These are phyloP conservation scores for Coelinius sp. DNA, from an alignment of 2,888 invertebrate species.

Conservation along the genomic window DNA sequence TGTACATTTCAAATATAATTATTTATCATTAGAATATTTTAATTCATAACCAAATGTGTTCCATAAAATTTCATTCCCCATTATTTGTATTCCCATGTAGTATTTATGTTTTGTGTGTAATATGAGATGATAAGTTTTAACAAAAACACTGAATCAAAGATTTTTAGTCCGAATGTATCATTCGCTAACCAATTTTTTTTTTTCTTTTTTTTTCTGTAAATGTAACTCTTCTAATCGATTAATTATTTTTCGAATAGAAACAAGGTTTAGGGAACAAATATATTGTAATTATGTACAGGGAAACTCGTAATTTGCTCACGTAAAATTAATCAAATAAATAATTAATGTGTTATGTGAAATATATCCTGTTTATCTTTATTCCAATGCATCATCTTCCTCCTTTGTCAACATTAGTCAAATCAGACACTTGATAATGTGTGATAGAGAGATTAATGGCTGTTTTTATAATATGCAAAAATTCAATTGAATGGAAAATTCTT, in stretches of 20 bases:
- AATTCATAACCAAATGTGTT: constrained; percentile 62
- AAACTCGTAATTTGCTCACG: constrained; percentile 59
- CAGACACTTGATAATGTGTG: not conserved
- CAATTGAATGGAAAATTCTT: too few species aligned
- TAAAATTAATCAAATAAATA: constrained; percentile 61
- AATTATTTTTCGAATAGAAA: constrained; percentile 44
- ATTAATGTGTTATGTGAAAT: constrained; percentile 52
- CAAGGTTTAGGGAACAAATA: constrained; percentile 54
- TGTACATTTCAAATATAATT: constrained; percentile 47
- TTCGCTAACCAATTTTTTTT: constrained; percentile 29
- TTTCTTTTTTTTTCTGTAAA: constrained; percentile 20
- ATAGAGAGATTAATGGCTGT: not conserved
- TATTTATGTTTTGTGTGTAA: constrained; percentile 41
- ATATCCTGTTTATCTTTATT: not conserved
- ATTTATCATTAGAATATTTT: constrained; percentile 42
- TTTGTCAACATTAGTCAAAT: too few species aligned
- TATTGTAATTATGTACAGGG: constrained; percentile 63
- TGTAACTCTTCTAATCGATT: constrained; percentile 27
- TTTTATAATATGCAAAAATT: too few species aligned
- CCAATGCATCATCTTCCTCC: not conserved
- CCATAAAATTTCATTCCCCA: constrained; percentile 45
- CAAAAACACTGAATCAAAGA: constrained; percentile 55
- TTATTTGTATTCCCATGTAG: constrained; percentile 29
- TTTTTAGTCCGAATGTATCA: constrained; percentile 37
- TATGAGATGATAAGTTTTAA: constrained; percentile 32